These are phyloP conservation scores for Beris chalybata DNA, from an alignment of 2,888 invertebrate species.

Conservation along the genomic window DNA sequence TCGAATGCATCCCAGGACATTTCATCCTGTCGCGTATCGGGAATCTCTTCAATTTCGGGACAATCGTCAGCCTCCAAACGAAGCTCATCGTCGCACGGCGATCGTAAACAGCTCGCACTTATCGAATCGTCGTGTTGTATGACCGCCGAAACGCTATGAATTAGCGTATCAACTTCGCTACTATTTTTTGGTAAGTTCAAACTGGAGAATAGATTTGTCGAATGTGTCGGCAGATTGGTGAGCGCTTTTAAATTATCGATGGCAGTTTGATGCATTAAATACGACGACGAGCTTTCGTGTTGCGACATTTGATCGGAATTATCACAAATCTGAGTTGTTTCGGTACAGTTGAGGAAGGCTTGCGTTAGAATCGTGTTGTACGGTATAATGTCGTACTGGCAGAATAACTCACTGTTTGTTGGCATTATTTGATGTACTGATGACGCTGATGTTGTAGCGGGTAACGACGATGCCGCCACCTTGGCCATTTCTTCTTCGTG, in stretches of 20 bases:
- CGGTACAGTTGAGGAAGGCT: conserved; percentile 43
- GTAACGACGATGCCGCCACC: conserved; percentile 35
- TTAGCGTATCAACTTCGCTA: conserved; percentile 40
- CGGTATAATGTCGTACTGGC: conserved; percentile 42
- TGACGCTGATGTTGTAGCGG: conserved; percentile 31
- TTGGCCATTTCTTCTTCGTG: conserved; percentile 44
- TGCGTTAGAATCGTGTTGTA: conserved; percentile 43
- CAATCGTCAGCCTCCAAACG: conserved; percentile 42
- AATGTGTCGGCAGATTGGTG: conserved; percentile 57
- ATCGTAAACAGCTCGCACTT: conserved; percentile 1
- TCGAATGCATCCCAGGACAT: conserved; percentile 79
- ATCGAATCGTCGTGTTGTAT: conserved; percentile 8
- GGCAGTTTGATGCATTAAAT: conserved; percentile 50
- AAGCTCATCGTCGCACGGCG: conserved; percentile 34
- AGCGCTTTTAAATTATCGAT: conserved; percentile 61
- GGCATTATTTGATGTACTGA: conserved; percentile 1
- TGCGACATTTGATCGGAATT: conserved; percentile 31
- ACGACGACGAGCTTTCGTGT: conserved; percentile 26
- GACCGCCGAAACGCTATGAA: conserved; percentile 40
- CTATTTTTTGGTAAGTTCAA: conserved; percentile 49
- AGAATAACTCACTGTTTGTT: conserved; percentile 37
- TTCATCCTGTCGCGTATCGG: conserved; percentile 43
- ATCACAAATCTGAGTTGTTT: conserved; percentile 41
- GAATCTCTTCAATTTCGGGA: conserved; percentile 44
- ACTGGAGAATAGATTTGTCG: conserved; percentile 59